A percentile compares a stretch with the other conserved stretches of the same genome.
These are phyloP conservation scores for Neopelma chrysocephalum DNA, from an alignment of 2,797 vertebrate genomes.

Conservation along the genomic window DNA sequence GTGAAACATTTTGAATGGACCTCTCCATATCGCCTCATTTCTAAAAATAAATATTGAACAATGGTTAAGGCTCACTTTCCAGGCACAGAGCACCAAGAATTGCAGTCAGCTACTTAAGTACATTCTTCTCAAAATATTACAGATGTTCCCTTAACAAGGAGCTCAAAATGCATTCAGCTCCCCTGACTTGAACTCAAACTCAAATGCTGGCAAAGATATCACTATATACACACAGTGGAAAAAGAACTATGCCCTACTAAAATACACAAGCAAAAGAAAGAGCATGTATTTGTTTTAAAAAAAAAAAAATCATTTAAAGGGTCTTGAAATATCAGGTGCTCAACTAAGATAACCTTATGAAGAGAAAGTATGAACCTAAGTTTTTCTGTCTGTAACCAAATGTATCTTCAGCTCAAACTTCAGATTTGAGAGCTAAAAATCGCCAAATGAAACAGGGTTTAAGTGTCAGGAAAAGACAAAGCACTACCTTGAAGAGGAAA, in stretches of 20 bases:
- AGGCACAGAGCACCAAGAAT: not conserved
- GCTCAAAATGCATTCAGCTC: not conserved
- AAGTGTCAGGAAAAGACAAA: not conserved
- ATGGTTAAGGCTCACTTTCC: not conserved
- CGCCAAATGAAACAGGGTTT: not conserved
- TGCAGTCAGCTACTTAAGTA: not conserved
- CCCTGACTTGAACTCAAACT: not conserved
- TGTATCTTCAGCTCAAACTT: not conserved
- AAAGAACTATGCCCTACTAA: not conserved
- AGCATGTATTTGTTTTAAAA: not conserved
- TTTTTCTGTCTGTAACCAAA: not conserved
- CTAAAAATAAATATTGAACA: conserved; percentile 7
- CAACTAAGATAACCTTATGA: not conserved
- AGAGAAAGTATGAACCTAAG: not conserved
- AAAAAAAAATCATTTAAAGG: not conserved
- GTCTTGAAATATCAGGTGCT: not conserved
- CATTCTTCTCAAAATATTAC: not conserved
- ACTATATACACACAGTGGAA: not conserved
- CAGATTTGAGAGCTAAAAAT: not conserved
- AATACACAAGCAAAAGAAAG: not conserved
- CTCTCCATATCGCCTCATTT: not conserved
- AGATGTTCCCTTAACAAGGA: not conserved
- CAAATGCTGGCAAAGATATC: not conserved
- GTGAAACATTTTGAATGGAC: not conserved
- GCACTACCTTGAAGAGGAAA: not conserved